phyloP scores from a whole-genome alignment of 1,140 invertebrate genomes.

The Eurosta solidaginis region DNA sequence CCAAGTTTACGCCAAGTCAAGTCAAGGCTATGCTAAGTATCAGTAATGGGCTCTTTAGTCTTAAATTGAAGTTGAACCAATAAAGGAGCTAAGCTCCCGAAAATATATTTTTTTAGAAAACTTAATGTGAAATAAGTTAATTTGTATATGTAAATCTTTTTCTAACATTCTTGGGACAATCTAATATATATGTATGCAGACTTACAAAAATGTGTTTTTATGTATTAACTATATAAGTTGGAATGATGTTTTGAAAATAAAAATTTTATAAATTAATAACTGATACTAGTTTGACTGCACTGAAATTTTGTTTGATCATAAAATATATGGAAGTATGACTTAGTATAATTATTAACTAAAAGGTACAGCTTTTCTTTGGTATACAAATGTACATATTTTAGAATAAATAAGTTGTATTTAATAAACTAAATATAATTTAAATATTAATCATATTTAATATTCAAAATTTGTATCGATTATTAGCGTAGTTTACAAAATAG shows the following conservation, averaged over 20 bases:
- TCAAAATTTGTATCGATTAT: background rate
- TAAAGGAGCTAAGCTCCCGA: too few relatives aligned
- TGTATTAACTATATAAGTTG: too few relatives aligned
- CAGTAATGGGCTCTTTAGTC: too few relatives aligned
- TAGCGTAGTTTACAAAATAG: background rate
- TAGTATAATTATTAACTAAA: conserved; percentile 21
- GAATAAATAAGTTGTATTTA: background rate
- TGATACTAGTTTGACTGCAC: background rate
- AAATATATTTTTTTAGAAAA: too few relatives aligned
- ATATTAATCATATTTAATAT: background rate
- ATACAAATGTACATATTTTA: conserved; percentile 10
- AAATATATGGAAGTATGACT: background rate
- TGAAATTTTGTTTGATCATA: background rate
- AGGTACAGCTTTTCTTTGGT: background rate
- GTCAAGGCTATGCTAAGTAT: too few relatives aligned
- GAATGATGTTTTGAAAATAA: background rate
- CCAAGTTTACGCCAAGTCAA: too few relatives aligned
- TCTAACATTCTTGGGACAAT: too few relatives aligned
- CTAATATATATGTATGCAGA: too few relatives aligned
- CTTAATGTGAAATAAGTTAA: too few relatives aligned
- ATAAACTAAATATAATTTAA: background rate
- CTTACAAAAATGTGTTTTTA: too few relatives aligned
- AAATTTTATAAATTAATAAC: background rate
- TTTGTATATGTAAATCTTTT: too few relatives aligned
- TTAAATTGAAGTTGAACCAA: too few relatives aligned